Base-by-base conservation (phyloP, 2,888 invertebrate species). In the Parthenolecanium corni region DNA sequence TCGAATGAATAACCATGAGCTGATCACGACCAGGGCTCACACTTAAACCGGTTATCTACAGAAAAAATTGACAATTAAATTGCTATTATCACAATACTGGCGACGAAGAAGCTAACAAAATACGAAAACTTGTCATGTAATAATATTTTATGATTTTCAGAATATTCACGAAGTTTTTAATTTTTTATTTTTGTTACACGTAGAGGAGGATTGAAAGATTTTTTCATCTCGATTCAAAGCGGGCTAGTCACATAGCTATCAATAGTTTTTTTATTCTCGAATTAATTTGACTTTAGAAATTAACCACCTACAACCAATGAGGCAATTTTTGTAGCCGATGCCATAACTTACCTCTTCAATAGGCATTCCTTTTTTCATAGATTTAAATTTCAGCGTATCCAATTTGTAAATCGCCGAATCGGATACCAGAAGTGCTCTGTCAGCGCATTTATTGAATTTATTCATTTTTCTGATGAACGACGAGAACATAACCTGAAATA, bases 21-120 rank as follows among this genome's bases (percentile, higher is more conserved):
- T 94, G 94, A 72, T 92, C 94, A 64, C 80, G 80, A 3, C 88
- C 88, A 31, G 90, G 86, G 71, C 88, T 89, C 25, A 94, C 82
- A 69, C 89, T 90, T 49, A 94, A 73, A 0, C 89, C 87, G 0
- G 89, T 90, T 57, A 94, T 78, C 84, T 86, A 67, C 9, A n/a
- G 20, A 44, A 44, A 2, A 56, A 42, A 21, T 40, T 42, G 11
- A 24, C n/a, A 25, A n/a, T 14, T 52, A 23, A 16, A 12, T 3
- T 6, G 20, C 21, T 25, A 11, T 46, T 46, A 12, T n/a, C n/a
- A n/a, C n/a, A n/a, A n/a, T n/a, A 9, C 14, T 44, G 14, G 44
- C 3, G 44, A n/a, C 9, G 21, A 6, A 62, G 71, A 40, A 58
- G 49, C 46, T 16, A 62, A 52, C 21, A 36, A 61, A 46, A 6